A percentile compares a stretch with the other conserved stretches of the same genome.
Evolutionary conservation across 2,113 vertebrate species (phyloP).

Genomic region (Melanostigma gelatinosum): DNA sequence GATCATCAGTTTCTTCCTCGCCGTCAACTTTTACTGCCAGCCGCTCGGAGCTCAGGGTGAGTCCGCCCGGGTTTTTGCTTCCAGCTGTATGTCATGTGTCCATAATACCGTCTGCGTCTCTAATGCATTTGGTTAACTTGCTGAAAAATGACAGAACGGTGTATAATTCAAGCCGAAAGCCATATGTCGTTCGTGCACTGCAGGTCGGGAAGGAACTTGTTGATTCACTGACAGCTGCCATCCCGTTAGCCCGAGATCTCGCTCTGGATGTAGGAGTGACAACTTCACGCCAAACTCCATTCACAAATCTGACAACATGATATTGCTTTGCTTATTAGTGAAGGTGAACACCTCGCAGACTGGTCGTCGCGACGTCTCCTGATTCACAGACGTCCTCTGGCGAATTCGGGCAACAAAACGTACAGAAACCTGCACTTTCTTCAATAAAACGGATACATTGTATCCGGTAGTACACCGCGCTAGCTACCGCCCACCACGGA

Average conservation of each 20-base stretch:
- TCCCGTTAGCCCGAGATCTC: slow-evolving; percentile 4
- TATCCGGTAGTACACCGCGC: neutral
- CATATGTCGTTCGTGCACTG: neutral
- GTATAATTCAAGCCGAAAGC: neutral
- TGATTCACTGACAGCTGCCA: slow-evolving; percentile 50
- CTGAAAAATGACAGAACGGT: neutral
- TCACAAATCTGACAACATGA: neutral
- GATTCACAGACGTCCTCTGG: rapidly evolving
- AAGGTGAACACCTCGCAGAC: rapidly evolving
- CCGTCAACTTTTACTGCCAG: slow-evolving; percentile 73
- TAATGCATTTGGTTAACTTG: neutral
- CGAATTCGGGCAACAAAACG: neutral
- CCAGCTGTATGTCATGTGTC: slow-evolving; percentile 23
- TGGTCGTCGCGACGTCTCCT: rapidly evolving
- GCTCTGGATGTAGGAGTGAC: neutral
- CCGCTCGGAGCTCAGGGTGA: slow-evolving; percentile 83
- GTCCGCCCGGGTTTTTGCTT: slow-evolving; percentile 44
- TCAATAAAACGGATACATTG: neutral
- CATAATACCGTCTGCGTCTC: neutral
- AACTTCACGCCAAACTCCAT: slow-evolving; percentile 2
- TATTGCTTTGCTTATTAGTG: rapidly evolving
- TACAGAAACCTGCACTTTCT: neutral
- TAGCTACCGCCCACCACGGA: slow-evolving; percentile 45
- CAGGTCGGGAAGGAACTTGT: slow-evolving; percentile 24
- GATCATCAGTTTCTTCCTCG: slow-evolving; percentile 78